A percentile compares a stretch with the other conserved stretches of the same genome.
phyloP scores from a whole-genome alignment of 2,888 invertebrate genomes.

The Acanthacorydalis orientalis region DNA sequence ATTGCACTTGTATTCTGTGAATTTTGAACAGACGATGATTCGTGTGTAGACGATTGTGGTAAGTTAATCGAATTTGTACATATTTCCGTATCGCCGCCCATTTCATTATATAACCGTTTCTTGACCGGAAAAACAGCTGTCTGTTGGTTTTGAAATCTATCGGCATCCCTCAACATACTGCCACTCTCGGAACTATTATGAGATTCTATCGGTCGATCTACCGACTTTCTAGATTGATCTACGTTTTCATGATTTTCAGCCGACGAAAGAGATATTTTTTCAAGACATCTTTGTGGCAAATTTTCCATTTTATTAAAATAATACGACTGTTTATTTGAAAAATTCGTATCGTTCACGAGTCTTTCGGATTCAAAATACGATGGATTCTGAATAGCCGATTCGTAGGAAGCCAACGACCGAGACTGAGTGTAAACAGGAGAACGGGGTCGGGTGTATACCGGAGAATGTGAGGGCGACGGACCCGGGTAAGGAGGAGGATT shows the following conservation, averaged over 20 bases:
- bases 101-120: slow-evolving; percentile 41
- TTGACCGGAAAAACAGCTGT: slow-evolving; percentile 39
- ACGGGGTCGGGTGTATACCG: slow-evolving; percentile 18
- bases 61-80: background rate
- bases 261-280: background rate
- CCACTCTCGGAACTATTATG: slow-evolving; percentile 12
- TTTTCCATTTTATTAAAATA: no score
- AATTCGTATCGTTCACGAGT: no score
- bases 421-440: slow-evolving; percentile 19
- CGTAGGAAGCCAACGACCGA: slow-evolving; percentile 13
- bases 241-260: background rate
- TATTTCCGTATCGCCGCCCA: slow-evolving; percentile 5
- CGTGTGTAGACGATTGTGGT: slow-evolving; percentile 1
- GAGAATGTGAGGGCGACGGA: slow-evolving; percentile 9
- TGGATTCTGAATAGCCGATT: background rate
- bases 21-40: background rate
- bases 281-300: background rate
- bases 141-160: slow-evolving; percentile 6
- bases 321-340: background rate
- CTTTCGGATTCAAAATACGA: background rate
- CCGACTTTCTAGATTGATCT: background rate
- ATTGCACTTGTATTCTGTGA: slow-evolving; percentile 1
- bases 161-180: slow-evolving; percentile 6
- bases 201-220: slow-evolving; percentile 9
- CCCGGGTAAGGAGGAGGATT: slow-evolving; percentile 21